Percentiles rank a stretch among this genome's conserved stretches.
phyloP scores from a whole-genome alignment of 2,888 invertebrate genomes.

The Drosophila neotestacea region DNA sequence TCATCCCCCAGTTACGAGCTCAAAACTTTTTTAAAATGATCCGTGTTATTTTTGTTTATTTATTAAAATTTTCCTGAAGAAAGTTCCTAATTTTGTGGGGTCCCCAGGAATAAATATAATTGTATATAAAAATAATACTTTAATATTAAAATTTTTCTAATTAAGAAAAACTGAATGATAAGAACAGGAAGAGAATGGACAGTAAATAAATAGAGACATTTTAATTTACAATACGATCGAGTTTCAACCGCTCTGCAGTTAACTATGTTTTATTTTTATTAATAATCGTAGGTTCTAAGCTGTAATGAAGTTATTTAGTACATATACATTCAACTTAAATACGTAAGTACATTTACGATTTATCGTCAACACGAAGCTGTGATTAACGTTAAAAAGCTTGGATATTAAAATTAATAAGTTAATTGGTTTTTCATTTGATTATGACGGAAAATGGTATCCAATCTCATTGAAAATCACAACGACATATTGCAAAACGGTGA shows the following conservation, averaged over 20 bases:
- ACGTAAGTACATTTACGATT: constrained; percentile 47
- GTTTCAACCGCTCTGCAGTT: constrained; percentile 42
- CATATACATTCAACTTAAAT: constrained; percentile 47
- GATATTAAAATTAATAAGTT: constrained; percentile 72
- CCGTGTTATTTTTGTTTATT: no score
- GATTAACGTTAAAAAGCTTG: constrained; percentile 54
- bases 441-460: constrained; percentile 66
- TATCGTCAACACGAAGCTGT: constrained; percentile 57
- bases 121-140: no score
- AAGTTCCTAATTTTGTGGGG: no score
- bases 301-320: constrained; percentile 20
- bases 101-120: no score
- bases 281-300: constrained; percentile 32
- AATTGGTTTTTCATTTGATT: constrained; percentile 62
- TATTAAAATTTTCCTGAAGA: no score
- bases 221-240: constrained; percentile 14
- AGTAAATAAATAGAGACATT: neutral
- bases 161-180: neutral
- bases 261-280: constrained; percentile 37
- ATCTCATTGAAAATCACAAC: constrained; percentile 77
- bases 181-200: no score
- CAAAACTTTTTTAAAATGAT: no score
- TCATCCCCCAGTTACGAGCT: no score
- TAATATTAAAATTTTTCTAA: no score
- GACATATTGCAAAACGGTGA: constrained; percentile 57